Conservation (phyloP, 2,888 invertebrate species). For the Cataglyphis rosenhaueri region DNA sequence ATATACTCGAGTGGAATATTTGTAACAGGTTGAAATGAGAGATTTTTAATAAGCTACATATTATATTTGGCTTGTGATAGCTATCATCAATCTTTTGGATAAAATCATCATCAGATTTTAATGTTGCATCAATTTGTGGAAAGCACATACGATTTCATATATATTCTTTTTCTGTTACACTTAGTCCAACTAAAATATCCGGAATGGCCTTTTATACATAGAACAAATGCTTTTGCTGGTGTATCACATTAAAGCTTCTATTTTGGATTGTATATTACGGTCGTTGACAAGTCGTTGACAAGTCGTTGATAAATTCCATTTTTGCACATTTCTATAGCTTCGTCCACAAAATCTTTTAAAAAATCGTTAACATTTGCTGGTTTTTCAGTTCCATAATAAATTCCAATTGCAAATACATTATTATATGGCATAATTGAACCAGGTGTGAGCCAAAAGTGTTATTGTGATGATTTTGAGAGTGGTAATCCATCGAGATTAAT, state of each 20-base stretch:
- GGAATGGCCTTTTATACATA: slow-evolving; percentile 2
- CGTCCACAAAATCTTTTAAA: slow-evolving; percentile 2
- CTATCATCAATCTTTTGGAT: not conserved
- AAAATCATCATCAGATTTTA: slow-evolving; percentile 6
- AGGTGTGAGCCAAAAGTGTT: not conserved
- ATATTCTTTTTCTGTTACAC: not conserved
- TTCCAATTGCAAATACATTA: not conserved
- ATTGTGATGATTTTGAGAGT: not conserved
- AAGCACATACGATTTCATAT: slow-evolving; percentile 2
- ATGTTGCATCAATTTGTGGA: not conserved
- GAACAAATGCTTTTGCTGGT: not conserved
- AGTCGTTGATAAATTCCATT: not conserved
- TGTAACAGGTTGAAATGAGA: slow-evolving; percentile 9
- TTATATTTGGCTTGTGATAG: not conserved
- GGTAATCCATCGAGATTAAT: not conserved
- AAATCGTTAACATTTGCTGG: not conserved
- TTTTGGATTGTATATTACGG: not conserved
- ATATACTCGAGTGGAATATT: slow-evolving; percentile 3
- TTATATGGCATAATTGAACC: not conserved
- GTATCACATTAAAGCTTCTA: slow-evolving; percentile 8
- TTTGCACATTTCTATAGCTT: not conserved
- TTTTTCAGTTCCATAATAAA: slow-evolving; percentile 18
- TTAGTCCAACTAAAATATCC: slow-evolving; percentile 23
- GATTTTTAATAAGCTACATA: not conserved
- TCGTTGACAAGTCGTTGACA: not conserved